A percentile compares a stretch with the other conserved stretches of the same genome.
Evolutionary conservation across 2,888 invertebrate genomes (phyloP).

Genomic region (Pristionchus japonicus): DNA sequence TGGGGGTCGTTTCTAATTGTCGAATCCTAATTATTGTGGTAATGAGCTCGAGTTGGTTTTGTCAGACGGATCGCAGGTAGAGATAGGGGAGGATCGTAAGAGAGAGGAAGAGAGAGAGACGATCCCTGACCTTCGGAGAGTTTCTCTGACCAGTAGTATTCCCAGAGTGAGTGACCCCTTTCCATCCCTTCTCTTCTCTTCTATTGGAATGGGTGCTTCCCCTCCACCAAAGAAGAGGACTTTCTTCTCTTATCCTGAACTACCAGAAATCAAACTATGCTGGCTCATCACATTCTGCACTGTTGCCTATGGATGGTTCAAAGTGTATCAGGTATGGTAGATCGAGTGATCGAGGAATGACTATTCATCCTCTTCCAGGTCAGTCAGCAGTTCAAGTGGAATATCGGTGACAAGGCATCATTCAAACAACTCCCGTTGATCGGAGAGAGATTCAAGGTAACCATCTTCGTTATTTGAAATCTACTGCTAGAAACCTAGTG

Average conservation of each 20-base stretch:
- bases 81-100: slow-evolving; percentile 4
- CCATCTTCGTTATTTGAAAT: neutral
- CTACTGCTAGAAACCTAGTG: neutral
- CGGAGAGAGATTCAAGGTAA: slow-evolving; percentile 68
- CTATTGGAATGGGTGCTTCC: neutral
- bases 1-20: slow-evolving; percentile 26
- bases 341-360: neutral
- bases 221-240: slow-evolving; percentile 23
- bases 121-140: slow-evolving; percentile 19
- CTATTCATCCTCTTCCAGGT: slow-evolving; percentile 45
- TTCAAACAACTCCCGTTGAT: slow-evolving; percentile 56
- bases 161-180: slow-evolving; percentile 25
- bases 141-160: slow-evolving; percentile 4
- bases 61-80: neutral
- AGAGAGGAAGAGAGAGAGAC: slow-evolving; percentile 19
- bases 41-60: neutral
- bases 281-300: slow-evolving; percentile 60
- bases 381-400: slow-evolving; percentile 59
- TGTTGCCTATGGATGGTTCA: slow-evolving; percentile 60
- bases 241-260: slow-evolving; percentile 70
- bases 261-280: slow-evolving; percentile 70
- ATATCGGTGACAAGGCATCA: slow-evolving; percentile 55
- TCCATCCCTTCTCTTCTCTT: slow-evolving; percentile 7
- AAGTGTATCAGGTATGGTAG: slow-evolving; percentile 38
- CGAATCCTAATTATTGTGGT: neutral